Evolutionary conservation across 2,888 invertebrate genomes (phyloP).

Genomic region (Drosophila hamatofila): DNA sequence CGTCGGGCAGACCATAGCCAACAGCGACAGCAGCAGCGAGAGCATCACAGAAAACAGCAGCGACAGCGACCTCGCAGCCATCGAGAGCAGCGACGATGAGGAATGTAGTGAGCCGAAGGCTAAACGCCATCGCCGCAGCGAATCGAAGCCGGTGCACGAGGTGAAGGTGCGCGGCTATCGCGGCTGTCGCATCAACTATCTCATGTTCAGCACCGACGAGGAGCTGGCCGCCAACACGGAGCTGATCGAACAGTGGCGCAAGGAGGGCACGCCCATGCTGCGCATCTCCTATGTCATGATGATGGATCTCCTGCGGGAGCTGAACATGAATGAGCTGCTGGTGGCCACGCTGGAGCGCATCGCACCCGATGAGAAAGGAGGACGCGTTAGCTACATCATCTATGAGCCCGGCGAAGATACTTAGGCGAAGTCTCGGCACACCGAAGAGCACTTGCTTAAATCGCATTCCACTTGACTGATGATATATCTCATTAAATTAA

Average conservation of each 20-base stretch:
- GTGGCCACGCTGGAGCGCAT: constrained; percentile 29
- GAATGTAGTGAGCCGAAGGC: background rate
- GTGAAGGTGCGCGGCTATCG: constrained; percentile 34
- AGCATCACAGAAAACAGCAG: constrained; percentile 4
- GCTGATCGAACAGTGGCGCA: constrained; percentile 14
- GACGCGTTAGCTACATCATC: constrained; percentile 43
- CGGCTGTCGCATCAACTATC: constrained; percentile 38
- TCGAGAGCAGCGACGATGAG: constrained; percentile 1
- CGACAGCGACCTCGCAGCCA: background rate
- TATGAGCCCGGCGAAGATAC: constrained; percentile 26
- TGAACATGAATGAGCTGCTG: constrained; percentile 40
- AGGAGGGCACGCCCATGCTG: constrained; percentile 2
- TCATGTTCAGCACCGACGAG: constrained; percentile 29
- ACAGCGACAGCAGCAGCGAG: constrained; percentile 6
- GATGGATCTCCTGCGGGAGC: constrained; percentile 41
- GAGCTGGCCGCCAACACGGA: constrained; percentile 39
- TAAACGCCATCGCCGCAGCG: background rate
- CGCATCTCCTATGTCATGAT: constrained; percentile 58
- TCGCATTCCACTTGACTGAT: background rate
- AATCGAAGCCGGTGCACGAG: background rate
- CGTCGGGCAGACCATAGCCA: background rate
- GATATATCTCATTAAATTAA: constrained; percentile 3
- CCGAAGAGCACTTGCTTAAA: background rate
- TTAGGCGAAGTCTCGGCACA: background rate
- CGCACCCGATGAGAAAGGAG: background rate